Percentiles rank a stretch among this genome's conserved stretches.
These are phyloP conservation scores for Rhabditophanes sp. DNA, from an alignment of 2,888 invertebrate genomes.

Conservation along the genomic window DNA sequence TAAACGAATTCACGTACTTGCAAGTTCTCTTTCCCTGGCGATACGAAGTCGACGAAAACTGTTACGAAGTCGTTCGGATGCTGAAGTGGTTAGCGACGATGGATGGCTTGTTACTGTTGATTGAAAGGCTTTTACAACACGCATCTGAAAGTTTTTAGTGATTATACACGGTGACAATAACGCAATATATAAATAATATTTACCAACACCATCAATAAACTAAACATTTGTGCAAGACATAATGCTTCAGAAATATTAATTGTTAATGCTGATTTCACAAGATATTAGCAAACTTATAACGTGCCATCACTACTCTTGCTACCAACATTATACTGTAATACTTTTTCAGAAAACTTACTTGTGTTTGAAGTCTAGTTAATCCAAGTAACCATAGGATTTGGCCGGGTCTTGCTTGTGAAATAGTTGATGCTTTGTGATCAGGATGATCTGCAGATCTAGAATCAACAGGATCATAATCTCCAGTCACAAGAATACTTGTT, in stretches of 20 bases:
- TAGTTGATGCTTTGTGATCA: neutral
- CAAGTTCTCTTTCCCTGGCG: constrained; percentile 38
- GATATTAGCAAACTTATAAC: constrained; percentile 4
- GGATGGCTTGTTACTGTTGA: constrained; percentile 31
- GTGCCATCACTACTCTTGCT: too few species aligned
- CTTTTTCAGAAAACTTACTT: constrained; percentile 25
- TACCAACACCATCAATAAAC: constrained; percentile 1
- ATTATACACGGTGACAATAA: constrained; percentile 6
- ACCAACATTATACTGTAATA: too few species aligned
- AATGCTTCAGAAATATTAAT: constrained; percentile 1
- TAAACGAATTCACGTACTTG: constrained; percentile 26
- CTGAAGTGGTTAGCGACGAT: constrained; percentile 34
- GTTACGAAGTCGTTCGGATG: constrained; percentile 38
- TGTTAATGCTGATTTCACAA: constrained; percentile 5
- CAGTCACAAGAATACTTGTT: constrained; percentile 35
- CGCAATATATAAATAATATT: constrained; percentile 1
- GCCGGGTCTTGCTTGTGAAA: constrained; percentile 22
- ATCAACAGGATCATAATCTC: constrained; percentile 24
- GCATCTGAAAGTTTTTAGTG: constrained; percentile 41
- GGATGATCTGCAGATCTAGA: neutral
- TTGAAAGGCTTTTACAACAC: constrained; percentile 41
- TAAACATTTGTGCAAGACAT: neutral
- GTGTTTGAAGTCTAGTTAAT: constrained; percentile 37
- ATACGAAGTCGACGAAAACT: constrained; percentile 35
- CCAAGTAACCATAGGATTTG: constrained; percentile 40